These are phyloP conservation scores for Chelon auratus DNA, from an alignment of 2,797 vertebrate species.

Conservation along the genomic window DNA sequence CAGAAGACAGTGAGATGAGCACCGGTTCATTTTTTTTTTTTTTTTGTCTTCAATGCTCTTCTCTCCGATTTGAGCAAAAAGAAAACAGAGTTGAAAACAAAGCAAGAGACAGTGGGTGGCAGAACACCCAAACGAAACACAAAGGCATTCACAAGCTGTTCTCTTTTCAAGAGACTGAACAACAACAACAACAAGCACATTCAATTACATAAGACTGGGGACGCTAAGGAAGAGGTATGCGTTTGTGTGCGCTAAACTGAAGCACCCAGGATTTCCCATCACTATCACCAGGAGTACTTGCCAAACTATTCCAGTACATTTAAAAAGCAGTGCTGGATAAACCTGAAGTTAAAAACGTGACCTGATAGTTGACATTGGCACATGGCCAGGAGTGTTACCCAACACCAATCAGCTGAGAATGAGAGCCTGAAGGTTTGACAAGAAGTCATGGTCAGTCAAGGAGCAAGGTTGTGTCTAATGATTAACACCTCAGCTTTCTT, in stretches of 20 bases:
- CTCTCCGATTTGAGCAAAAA: slow-evolving; percentile 29
- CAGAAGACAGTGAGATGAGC: not conserved
- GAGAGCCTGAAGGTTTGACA: slow-evolving; percentile 27
- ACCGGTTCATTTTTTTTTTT: slow-evolving; percentile 11
- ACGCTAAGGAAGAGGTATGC: slow-evolving; percentile 32
- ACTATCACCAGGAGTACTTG: not conserved
- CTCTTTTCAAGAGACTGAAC: slow-evolving; percentile 69
- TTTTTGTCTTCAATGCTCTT: slow-evolving; percentile 19
- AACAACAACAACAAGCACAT: slow-evolving; percentile 71
- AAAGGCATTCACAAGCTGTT: slow-evolving; percentile 61
- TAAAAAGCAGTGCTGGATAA: slow-evolving; percentile 18
- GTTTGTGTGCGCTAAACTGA: slow-evolving; percentile 21
- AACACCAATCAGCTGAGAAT: slow-evolving; percentile 41
- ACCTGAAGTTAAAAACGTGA: slow-evolving; percentile 40
- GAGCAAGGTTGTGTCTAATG: slow-evolving; percentile 49
- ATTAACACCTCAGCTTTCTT: slow-evolving; percentile 61
- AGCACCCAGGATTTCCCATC: slow-evolving; percentile 12
- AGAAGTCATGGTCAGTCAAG: slow-evolving; percentile 44
- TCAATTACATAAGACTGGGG: slow-evolving; percentile 66
- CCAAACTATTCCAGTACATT: slow-evolving; percentile 18
- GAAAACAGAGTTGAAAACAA: slow-evolving; percentile 24
- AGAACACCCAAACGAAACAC: slow-evolving; percentile 47
- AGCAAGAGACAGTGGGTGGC: slow-evolving; percentile 37
- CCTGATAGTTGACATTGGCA: slow-evolving; percentile 26
- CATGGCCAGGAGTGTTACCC: slow-evolving; percentile 41